phyloP scores from a whole-genome alignment of 2,113 vertebrate species.

The Tylochromis polylepis region DNA sequence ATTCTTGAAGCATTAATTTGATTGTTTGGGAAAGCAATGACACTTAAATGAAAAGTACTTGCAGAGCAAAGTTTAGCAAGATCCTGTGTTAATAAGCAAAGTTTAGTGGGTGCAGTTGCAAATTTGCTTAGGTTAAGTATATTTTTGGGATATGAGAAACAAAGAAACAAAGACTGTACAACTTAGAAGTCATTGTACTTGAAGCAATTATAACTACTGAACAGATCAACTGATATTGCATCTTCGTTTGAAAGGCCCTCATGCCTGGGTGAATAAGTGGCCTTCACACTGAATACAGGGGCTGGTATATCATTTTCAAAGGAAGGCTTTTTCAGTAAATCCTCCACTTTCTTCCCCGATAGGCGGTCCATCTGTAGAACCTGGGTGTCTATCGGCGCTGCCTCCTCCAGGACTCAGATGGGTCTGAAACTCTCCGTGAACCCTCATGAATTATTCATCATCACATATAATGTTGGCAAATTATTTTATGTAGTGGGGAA shows the following conservation, averaged over 20 bases:
- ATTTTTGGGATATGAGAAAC: background rate
- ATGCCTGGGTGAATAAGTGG: constrained; percentile 23
- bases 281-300: constrained; percentile 16
- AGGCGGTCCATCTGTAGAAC: constrained; percentile 15
- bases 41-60: background rate
- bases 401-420: constrained; percentile 46
- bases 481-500: constrained; percentile 74
- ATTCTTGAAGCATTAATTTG: background rate
- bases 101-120: background rate
- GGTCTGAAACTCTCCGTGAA: constrained; percentile 62
- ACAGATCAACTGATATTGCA: constrained; percentile 29
- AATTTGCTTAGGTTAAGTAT: background rate
- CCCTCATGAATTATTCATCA: constrained; percentile 74
- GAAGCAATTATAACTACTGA: constrained; percentile 27
- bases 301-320: constrained; percentile 37
- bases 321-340: constrained; percentile 4
- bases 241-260: constrained; percentile 28
- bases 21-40: background rate
- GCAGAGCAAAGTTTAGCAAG: background rate
- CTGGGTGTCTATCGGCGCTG: constrained; percentile 33
- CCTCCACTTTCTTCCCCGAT: constrained; percentile 8
- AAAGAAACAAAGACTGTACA: background rate
- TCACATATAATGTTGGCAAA: constrained; percentile 74
- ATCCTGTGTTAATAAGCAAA: background rate
- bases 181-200: constrained; percentile 1